phyloP scores from a whole-genome alignment of 2,113 vertebrate genomes.

The Abramis brama region DNA sequence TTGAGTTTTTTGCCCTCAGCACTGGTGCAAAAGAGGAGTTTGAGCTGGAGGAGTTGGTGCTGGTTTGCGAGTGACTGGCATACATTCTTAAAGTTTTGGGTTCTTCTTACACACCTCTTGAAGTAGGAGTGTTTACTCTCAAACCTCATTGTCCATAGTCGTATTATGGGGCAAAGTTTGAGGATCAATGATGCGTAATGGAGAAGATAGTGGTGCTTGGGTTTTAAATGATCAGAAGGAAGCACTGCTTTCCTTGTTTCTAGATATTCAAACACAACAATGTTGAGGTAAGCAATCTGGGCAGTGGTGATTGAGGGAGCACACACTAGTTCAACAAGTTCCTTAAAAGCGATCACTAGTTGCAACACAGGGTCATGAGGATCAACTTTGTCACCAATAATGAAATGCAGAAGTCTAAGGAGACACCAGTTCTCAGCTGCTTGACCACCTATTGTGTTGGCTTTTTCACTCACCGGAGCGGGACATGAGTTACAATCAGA shows the following conservation, averaged over 20 bases:
- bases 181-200: constrained; percentile 47
- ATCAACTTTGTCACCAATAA: constrained; percentile 50
- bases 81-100: constrained; percentile 45
- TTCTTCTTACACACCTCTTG: constrained; percentile 46
- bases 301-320: constrained; percentile 32
- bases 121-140: constrained; percentile 54
- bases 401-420: constrained; percentile 19
- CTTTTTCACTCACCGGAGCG: constrained; percentile 23
- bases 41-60: constrained; percentile 42
- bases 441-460: constrained; percentile 45
- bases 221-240: constrained; percentile 48
- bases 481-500: constrained; percentile 30
- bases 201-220: constrained; percentile 52
- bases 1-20: constrained; percentile 20
- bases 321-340: constrained; percentile 49
- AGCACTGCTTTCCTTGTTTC: constrained; percentile 44
- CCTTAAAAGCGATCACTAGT: constrained; percentile 41
- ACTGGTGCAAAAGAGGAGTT: constrained; percentile 32
- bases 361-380: constrained; percentile 36
- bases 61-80: constrained; percentile 45
- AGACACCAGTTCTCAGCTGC: constrained; percentile 50
- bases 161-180: constrained; percentile 45
- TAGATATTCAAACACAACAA: constrained; percentile 43
- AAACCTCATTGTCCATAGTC: constrained; percentile 50
- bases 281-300: constrained; percentile 39